These are phyloP conservation scores for Sphaeramia orbicularis DNA, from an alignment of 2,797 vertebrate genomes.

Conservation along the genomic window DNA sequence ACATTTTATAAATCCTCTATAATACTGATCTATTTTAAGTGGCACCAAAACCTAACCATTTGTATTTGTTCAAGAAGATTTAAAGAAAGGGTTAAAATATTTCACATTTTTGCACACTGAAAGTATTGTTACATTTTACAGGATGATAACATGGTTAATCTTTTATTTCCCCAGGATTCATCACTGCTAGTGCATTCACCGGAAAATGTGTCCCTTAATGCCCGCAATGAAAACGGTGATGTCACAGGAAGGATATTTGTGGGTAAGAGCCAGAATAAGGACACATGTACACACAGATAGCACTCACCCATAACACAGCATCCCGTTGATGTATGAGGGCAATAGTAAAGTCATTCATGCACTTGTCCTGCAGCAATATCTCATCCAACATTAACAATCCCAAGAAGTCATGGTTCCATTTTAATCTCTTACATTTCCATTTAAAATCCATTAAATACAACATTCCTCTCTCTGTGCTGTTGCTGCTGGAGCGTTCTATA, in stretches of 20 bases:
- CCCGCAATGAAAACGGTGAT: conserved; percentile 89
- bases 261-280: conserved; percentile 85
- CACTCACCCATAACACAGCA: conserved; percentile 25
- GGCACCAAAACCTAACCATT: too few relatives aligned
- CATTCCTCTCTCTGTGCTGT: conserved; percentile 62
- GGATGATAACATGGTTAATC: conserved; percentile 1
- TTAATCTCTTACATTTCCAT: conserved; percentile 79
- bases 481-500: conserved; percentile 69
- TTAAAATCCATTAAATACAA: conserved; percentile 77
- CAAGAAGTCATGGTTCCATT: conserved; percentile 75
- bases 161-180: conserved; percentile 85
- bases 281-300: conserved; percentile 30
- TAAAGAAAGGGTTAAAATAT: too few relatives aligned
- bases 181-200: conserved; percentile 90
- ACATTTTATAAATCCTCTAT: too few relatives aligned
- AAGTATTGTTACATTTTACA: background rate
- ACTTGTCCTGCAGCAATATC: conserved; percentile 76
- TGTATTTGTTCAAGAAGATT: too few relatives aligned
- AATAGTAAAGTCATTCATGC: conserved; percentile 72
- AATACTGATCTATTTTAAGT: too few relatives aligned
- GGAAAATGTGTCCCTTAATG: conserved; percentile 92
- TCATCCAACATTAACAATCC: conserved; percentile 79
- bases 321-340: conserved; percentile 58
- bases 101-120: background rate
- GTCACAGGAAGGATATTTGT: conserved; percentile 92